These are phyloP conservation scores for Bombus terrestris DNA, from an alignment of 1,140 invertebrate genomes.

Conservation along the genomic window DNA sequence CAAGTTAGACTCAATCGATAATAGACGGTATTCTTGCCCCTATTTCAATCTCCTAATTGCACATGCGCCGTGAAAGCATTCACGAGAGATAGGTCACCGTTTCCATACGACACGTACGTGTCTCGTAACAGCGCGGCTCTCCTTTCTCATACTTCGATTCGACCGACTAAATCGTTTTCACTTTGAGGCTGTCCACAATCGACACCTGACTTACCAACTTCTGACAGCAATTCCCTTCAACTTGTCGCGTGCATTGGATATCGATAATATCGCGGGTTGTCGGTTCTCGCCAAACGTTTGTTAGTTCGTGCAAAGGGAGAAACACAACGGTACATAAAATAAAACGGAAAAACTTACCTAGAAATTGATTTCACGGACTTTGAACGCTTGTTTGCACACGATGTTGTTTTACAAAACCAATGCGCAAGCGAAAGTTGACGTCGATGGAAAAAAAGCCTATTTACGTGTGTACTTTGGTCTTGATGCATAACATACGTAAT, in stretches of 20 bases:
- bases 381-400: background rate
- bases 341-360: background rate
- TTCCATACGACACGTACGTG: constrained; percentile 9
- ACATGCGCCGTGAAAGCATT: constrained; percentile 20
- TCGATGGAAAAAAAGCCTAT: background rate
- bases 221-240: too few relatives aligned
- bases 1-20: constrained; percentile 8
- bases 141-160: background rate
- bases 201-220: background rate
- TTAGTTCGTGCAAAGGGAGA: background rate
- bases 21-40: constrained; percentile 9
- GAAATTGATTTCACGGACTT: background rate
- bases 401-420: background rate
- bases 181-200: background rate
- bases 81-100: constrained; percentile 44
- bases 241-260: background rate
- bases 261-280: background rate
- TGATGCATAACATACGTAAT: background rate
- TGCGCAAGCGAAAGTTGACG: background rate
- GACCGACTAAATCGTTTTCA: constrained; percentile 44
- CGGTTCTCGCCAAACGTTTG: background rate
- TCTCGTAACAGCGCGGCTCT: constrained; percentile 28
- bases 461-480: background rate
- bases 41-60: constrained; percentile 36
- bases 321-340: background rate